A percentile compares a stretch with the other conserved stretches of the same genome.
phyloP scores from a whole-genome alignment of 2,113 vertebrate genomes.

The Lepisosteus osseus region DNA sequence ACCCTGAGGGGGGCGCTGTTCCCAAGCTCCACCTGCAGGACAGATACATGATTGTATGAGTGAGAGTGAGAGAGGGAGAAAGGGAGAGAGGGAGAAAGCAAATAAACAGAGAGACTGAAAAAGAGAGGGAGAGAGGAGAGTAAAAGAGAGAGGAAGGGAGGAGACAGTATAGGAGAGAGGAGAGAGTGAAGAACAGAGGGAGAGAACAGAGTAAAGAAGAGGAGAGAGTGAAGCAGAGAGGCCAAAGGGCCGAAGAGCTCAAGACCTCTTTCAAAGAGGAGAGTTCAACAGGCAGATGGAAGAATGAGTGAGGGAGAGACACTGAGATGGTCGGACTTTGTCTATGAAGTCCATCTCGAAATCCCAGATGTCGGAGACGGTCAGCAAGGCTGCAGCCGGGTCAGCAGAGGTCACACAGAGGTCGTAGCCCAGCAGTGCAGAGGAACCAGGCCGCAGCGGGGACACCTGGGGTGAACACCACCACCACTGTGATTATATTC shows the following conservation, averaged over 20 bases:
- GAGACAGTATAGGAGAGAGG: too few relatives aligned
- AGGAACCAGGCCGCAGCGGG: slow-evolving; percentile 47
- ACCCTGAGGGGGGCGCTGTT: slow-evolving; percentile 45
- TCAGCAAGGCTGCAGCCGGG: slow-evolving; percentile 43
- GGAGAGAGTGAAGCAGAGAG: too few relatives aligned
- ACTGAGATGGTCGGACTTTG: slow-evolving; percentile 11
- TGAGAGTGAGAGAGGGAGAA: too few relatives aligned
- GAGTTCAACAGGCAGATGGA: too few relatives aligned
- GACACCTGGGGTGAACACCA: slow-evolving; percentile 41
- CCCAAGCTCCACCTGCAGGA: slow-evolving; percentile 53
- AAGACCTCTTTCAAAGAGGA: too few relatives aligned
- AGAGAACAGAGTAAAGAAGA: slow-evolving; percentile 37
- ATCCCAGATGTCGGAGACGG: slow-evolving; percentile 53
- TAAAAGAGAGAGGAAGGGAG: too few relatives aligned
- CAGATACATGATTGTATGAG: neutral
- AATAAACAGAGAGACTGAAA: slow-evolving; percentile 16
- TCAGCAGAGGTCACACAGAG: slow-evolving; percentile 54
- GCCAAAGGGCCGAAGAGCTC: too few relatives aligned
- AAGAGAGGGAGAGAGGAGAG: neutral
- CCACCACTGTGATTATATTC: neutral
- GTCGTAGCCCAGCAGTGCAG: slow-evolving; percentile 54
- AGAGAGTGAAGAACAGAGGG: neutral
- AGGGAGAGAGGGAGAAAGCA: slow-evolving; percentile 5
- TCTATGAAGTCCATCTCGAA: slow-evolving; percentile 59
- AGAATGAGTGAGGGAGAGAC: too few relatives aligned